phyloP scores from a whole-genome alignment of 2,113 vertebrate genomes.

The Probosciger aterrimus region DNA sequence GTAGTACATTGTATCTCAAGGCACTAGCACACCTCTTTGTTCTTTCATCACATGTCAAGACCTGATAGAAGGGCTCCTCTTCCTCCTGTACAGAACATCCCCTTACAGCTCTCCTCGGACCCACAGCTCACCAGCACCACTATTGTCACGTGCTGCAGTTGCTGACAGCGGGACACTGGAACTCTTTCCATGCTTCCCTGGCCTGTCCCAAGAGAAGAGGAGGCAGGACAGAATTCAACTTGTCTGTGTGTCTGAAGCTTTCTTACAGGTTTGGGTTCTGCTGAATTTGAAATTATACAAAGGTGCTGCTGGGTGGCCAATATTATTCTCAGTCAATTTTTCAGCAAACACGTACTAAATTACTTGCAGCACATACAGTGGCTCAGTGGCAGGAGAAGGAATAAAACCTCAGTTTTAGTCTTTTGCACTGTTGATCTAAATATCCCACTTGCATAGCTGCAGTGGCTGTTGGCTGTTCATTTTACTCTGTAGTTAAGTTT shows the following conservation, averaged over 20 bases:
- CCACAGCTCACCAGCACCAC: fast-evolving
- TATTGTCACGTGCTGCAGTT: neutral
- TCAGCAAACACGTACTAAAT: neutral
- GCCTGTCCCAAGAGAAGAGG: neutral
- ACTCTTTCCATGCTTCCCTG: neutral
- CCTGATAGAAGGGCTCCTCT: neutral
- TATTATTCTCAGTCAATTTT: neutral
- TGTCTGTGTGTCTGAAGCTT: neutral
- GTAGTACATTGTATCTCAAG: neutral
- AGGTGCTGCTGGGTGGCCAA: neutral
- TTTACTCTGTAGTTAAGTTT: neutral
- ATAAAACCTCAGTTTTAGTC: neutral
- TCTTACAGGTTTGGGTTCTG: neutral
- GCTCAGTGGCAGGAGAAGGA: neutral
- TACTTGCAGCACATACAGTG: neutral
- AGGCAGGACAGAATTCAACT: neutral
- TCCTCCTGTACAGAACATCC: neutral
- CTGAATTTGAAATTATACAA: neutral
- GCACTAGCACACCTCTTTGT: neutral
- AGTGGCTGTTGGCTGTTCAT: neutral
- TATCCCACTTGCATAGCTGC: neutral
- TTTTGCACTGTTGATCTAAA: neutral
- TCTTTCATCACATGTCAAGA: neutral
- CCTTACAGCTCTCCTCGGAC: neutral
- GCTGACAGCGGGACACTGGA: neutral